Conservation (phyloP, 2,888 invertebrate species). For the Orchesellides sinensis region DNA sequence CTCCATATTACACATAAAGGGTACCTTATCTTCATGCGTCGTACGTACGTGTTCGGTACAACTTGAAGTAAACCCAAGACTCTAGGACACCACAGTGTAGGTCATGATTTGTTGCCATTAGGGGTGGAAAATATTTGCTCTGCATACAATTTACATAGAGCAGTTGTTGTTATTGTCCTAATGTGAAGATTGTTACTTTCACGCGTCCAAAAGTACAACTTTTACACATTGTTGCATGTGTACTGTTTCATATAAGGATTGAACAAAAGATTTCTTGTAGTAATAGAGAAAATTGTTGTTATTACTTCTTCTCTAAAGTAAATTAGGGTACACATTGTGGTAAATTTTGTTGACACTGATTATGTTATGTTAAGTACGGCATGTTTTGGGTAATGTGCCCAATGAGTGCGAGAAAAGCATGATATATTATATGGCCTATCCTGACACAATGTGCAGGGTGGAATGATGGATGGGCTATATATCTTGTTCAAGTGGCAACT, state of each 20-base stretch:
- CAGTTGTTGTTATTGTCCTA: background rate
- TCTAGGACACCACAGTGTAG: background rate
- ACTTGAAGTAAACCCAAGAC: background rate
- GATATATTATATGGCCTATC: conserved; percentile 30
- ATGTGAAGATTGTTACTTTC: conserved; percentile 15
- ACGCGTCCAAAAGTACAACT: background rate
- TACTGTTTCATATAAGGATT: background rate
- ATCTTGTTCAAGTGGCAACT: conserved; percentile 49
- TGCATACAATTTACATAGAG: conserved; percentile 5
- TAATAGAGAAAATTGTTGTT: background rate
- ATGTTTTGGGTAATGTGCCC: background rate
- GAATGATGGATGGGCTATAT: conserved; percentile 56
- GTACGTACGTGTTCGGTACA: background rate
- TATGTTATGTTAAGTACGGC: conserved; percentile 11
- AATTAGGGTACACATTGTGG: conserved; percentile 15
- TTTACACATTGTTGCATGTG: background rate
- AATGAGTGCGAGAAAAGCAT: background rate
- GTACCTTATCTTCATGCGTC: conserved; percentile 17
- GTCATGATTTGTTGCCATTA: conserved; percentile 20
- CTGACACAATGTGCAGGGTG: conserved; percentile 33
- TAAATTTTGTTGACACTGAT: conserved; percentile 21
- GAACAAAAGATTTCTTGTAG: background rate
- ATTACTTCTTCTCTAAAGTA: background rate
- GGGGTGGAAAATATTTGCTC: conserved; percentile 26
- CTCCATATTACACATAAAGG: background rate